These are phyloP conservation scores for Gasteruption jaculator DNA, from an alignment of 2,888 invertebrate genomes.

Conservation along the genomic window DNA sequence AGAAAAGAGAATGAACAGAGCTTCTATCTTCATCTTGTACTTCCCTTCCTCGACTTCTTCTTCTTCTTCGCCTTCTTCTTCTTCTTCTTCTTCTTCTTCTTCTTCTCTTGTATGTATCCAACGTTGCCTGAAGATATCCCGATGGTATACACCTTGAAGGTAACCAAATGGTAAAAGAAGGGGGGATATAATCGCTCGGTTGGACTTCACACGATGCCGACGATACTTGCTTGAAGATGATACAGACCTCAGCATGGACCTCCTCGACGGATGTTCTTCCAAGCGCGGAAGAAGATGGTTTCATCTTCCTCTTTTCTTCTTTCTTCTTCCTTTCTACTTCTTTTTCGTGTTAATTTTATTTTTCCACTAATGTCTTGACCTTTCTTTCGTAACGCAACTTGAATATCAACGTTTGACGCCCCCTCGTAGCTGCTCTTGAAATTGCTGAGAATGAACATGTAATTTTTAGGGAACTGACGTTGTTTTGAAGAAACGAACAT, in stretches of 20 bases:
- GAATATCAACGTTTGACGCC: slow-evolving; percentile 11
- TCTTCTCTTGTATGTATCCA: slow-evolving; percentile 18
- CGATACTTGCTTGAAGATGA: slow-evolving; percentile 39
- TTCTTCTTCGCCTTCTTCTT: slow-evolving; percentile 3
- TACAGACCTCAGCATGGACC: slow-evolving; percentile 40
- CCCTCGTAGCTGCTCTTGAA: no score
- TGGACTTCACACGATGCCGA: slow-evolving; percentile 52
- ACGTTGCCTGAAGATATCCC: slow-evolving; percentile 28
- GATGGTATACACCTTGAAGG: slow-evolving; percentile 40
- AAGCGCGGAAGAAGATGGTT: slow-evolving; percentile 27
- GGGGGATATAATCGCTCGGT: slow-evolving; percentile 47
- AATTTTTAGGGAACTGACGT: no score
- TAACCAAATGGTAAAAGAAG: slow-evolving; percentile 36
- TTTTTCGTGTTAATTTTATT: slow-evolving; percentile 3
- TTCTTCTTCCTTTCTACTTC: slow-evolving; percentile 11
- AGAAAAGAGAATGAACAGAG: slow-evolving; percentile 10
- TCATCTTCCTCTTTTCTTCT: slow-evolving; percentile 10
- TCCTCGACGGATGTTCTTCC: slow-evolving; percentile 26
- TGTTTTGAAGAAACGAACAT: no score
- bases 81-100: slow-evolving; percentile 6
- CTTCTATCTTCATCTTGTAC: slow-evolving; percentile 9
- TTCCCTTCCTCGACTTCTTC: slow-evolving; percentile 11
- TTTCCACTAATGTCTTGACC: background rate
- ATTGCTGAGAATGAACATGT: no score
- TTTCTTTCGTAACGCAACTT: slow-evolving; percentile 1